A percentile compares a stretch with the other conserved stretches of the same genome.
phyloP scores from a whole-genome alignment of 2,888 invertebrate species.

The Pristionchus japonicus region DNA sequence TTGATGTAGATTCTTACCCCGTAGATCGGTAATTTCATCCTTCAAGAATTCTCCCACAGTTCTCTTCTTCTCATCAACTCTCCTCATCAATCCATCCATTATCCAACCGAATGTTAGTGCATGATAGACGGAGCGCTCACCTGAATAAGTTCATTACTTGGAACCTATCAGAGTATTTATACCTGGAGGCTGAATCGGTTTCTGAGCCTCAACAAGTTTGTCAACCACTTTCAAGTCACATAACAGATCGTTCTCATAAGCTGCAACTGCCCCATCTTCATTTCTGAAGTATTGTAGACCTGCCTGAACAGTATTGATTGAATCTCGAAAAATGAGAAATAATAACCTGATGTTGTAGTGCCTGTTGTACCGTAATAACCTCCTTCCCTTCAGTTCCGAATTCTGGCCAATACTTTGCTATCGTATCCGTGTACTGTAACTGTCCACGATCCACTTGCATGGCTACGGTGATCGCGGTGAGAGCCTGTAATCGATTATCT shows the following conservation, averaged over 20 bases:
- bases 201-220: slow-evolving; percentile 2
- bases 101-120: slow-evolving; percentile 42
- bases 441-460: slow-evolving; percentile 75
- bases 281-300: not conserved
- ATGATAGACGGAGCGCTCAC: slow-evolving; percentile 10
- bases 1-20: slow-evolving; percentile 3
- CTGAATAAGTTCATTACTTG: not conserved
- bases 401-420: slow-evolving; percentile 76
- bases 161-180: not conserved
- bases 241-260: not conserved
- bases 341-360: slow-evolving; percentile 9
- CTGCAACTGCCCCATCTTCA: not conserved
- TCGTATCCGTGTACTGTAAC: slow-evolving; percentile 73
- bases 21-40: not conserved
- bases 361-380: slow-evolving; percentile 71
- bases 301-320: slow-evolving; percentile 4
- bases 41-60: not conserved
- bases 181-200: not conserved
- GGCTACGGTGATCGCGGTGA: slow-evolving; percentile 38
- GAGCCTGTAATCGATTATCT: not conserved
- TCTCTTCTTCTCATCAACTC: slow-evolving; percentile 30
- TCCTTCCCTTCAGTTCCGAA: slow-evolving; percentile 76
- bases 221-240: not conserved
- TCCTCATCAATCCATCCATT: slow-evolving; percentile 29
- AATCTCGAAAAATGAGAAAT: not conserved